Evolutionary conservation across 2,888 invertebrate genomes (phyloP).

Genomic region (Metalampra italica): DNA sequence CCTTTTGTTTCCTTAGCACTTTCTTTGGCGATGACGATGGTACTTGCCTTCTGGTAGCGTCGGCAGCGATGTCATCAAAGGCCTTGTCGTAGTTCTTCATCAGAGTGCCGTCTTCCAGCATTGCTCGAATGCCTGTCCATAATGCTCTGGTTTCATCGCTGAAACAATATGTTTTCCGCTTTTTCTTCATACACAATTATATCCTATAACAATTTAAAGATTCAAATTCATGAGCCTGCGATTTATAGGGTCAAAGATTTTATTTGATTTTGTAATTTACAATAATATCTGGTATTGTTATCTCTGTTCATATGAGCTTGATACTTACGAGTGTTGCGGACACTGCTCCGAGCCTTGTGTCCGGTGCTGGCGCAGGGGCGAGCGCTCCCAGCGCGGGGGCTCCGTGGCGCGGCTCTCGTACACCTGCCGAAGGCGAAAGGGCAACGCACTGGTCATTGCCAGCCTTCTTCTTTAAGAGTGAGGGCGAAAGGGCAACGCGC

Average conservation of each 20-base stretch:
- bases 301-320: too few species aligned
- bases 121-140: constrained; percentile 52
- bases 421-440: constrained; percentile 36
- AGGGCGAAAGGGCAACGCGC: too few species aligned
- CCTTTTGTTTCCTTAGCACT: too few species aligned
- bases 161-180: constrained; percentile 13
- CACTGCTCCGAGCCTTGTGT: constrained; percentile 37
- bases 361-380: constrained; percentile 55
- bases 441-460: constrained; percentile 1
- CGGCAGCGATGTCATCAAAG: constrained; percentile 59
- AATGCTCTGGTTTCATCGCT: constrained; percentile 60
- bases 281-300: too few species aligned
- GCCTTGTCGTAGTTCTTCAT: constrained; percentile 49
- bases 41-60: constrained; percentile 52
- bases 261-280: too few species aligned
- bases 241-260: too few species aligned
- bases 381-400: constrained; percentile 52
- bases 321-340: constrained; percentile 46
- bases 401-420: constrained; percentile 61
- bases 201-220: background rate
- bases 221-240: background rate
- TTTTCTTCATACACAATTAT: background rate
- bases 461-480: too few species aligned
- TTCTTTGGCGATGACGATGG: background rate
- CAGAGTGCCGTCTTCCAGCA: constrained; percentile 51